Evolutionary conservation across 2,888 invertebrate genomes (phyloP).

Genomic region (Ophion costatus): DNA sequence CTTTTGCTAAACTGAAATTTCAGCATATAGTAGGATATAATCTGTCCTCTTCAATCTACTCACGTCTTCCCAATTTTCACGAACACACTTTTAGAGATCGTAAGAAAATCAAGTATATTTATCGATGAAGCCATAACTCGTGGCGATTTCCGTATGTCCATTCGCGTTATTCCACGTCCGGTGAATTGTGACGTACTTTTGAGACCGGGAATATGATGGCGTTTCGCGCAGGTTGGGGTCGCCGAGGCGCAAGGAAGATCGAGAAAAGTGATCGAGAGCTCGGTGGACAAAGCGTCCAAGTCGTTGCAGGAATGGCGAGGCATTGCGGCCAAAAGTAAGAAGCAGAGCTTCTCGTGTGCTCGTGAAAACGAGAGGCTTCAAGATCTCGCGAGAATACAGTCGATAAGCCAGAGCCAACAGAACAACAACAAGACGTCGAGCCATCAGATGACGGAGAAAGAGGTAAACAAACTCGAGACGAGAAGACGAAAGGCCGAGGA

Average conservation of each 20-base stretch:
- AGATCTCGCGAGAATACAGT: conserved; percentile 86
- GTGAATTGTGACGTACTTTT: background rate
- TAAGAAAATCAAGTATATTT: too few relatives aligned
- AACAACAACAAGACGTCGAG: conserved; percentile 83
- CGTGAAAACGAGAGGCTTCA: conserved; percentile 96
- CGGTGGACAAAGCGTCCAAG: conserved; percentile 93
- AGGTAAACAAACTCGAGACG: conserved; percentile 91
- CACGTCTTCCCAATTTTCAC: too few relatives aligned
- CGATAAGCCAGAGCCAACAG: conserved; percentile 86
- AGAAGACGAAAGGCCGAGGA: conserved; percentile 96
- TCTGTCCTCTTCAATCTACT: too few relatives aligned
- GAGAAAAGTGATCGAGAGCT: conserved; percentile 85
- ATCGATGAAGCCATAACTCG: background rate
- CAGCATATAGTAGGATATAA: too few relatives aligned
- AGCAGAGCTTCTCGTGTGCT: conserved; percentile 93
- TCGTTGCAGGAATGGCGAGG: conserved; percentile 93
- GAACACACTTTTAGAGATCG: too few relatives aligned
- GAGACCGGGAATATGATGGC: background rate
- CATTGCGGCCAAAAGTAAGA: conserved; percentile 95
- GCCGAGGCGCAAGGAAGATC: conserved; percentile 86
- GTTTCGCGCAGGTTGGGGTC: conserved; percentile 86
- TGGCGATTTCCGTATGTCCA: too few relatives aligned
- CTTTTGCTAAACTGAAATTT: too few relatives aligned
- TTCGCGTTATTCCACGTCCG: too few relatives aligned
- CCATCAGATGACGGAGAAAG: conserved; percentile 85